Percentiles rank a stretch among this genome's conserved stretches.
These are phyloP conservation scores for Homarus gammarus DNA, from an alignment of 2,888 invertebrate species.

Conservation along the genomic window DNA sequence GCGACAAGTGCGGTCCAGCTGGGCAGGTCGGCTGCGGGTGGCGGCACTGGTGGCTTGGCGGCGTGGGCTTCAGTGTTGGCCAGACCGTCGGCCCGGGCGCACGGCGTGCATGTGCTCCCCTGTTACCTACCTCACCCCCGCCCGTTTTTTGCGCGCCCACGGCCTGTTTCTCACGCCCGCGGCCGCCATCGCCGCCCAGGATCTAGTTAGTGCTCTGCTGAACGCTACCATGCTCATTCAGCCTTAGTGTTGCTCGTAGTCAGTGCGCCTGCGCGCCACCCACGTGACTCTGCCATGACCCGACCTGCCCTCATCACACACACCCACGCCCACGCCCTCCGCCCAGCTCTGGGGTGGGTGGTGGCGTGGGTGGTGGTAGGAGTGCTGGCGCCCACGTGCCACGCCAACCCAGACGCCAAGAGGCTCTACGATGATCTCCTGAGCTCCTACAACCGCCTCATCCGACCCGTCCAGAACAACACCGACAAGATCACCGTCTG, in stretches of 20 bases:
- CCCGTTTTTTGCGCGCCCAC: conserved; percentile 20
- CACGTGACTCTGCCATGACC: conserved; percentile 64
- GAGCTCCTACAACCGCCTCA: conserved; percentile 96
- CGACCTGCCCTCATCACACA: conserved; percentile 50
- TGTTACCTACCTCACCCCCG: conserved; percentile 41
- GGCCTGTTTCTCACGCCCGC: neutral
- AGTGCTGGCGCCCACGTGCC: conserved; percentile 59
- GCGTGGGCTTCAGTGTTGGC: conserved; percentile 64
- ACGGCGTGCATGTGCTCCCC: conserved; percentile 56
- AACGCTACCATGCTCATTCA: conserved; percentile 36
- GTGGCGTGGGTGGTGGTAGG: conserved; percentile 52
- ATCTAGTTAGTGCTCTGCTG: conserved; percentile 54
- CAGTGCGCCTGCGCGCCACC: conserved; percentile 68
- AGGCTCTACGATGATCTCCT: conserved; percentile 96
- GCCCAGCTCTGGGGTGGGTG: conserved; percentile 36
- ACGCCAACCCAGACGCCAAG: conserved; percentile 94
- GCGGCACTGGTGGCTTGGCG: conserved; percentile 9
- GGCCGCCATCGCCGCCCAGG: conserved; percentile 35
- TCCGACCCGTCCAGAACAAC: conserved; percentile 95
- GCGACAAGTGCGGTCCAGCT: neutral
- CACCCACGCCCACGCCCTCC: conserved; percentile 42
- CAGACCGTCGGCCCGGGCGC: conserved; percentile 59
- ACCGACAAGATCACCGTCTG: conserved; percentile 96
- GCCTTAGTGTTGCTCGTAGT: conserved; percentile 33
- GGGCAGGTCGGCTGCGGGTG: conserved; percentile 17